Evolutionary conservation across 2,888 invertebrate species (phyloP).

Genomic region (Drosophila paracracens): DNA sequence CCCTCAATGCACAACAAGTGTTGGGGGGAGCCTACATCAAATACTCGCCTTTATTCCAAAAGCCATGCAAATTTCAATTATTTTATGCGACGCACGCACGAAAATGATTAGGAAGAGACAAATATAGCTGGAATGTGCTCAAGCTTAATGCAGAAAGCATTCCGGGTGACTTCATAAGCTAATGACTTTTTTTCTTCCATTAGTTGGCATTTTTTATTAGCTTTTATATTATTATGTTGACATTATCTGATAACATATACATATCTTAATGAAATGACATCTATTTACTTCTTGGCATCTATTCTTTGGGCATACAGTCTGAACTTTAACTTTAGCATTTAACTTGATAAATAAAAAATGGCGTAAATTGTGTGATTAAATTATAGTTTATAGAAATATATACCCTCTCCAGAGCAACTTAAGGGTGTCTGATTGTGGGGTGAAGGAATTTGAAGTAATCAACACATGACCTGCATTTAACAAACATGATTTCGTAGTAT

Average conservation of each 20-base stretch:
- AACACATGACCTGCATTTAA: constrained; percentile 40
- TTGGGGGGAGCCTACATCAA: not conserved
- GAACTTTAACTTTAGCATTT: not conserved
- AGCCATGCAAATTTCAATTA: not conserved
- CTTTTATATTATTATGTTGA: not conserved
- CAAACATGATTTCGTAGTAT: constrained; percentile 17
- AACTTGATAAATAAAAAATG: not conserved
- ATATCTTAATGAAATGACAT: not conserved
- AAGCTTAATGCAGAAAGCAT: not conserved
- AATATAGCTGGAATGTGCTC: not conserved
- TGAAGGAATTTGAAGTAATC: constrained; percentile 31
- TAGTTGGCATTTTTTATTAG: not conserved
- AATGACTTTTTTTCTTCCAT: not conserved
- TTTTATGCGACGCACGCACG: not conserved
- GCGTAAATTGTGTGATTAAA: not conserved
- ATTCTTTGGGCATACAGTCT: not conserved
- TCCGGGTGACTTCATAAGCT: not conserved
- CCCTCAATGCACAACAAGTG: not conserved
- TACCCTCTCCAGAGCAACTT: not conserved
- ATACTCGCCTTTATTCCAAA: not conserved
- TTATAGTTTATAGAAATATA: not conserved
- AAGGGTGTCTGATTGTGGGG: not conserved
- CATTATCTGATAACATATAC: no score
- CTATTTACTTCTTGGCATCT: not conserved
- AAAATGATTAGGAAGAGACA: not conserved